phyloP scores from a whole-genome alignment of 2,113 vertebrate genomes.

The Mastomys natalensis region DNA sequence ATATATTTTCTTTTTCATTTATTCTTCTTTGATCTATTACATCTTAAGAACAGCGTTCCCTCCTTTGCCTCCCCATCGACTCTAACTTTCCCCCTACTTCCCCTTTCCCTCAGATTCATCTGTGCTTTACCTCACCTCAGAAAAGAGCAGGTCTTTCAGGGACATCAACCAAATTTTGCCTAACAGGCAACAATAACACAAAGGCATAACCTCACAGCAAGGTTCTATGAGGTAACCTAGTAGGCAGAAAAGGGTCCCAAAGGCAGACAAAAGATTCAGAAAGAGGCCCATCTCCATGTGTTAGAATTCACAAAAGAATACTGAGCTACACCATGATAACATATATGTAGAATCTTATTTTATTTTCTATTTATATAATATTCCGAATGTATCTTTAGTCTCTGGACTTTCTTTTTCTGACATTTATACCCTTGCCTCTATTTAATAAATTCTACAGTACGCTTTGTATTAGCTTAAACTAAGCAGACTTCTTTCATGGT shows the following conservation, averaged over 20 bases:
- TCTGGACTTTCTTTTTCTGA: background rate
- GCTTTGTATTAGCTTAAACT: slow-evolving; percentile 9
- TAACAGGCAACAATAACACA: background rate
- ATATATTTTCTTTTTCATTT: background rate
- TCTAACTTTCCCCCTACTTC: accelerated
- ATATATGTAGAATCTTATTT: background rate
- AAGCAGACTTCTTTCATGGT: slow-evolving; percentile 58
- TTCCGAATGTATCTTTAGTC: background rate
- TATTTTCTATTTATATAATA: background rate
- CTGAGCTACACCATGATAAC: background rate
- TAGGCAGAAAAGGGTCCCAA: background rate
- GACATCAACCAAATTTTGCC: background rate
- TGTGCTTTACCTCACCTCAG: background rate
- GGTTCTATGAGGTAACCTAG: background rate
- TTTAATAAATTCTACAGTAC: slow-evolving; percentile 32
- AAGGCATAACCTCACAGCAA: background rate
- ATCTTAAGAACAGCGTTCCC: background rate
- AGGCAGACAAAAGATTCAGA: background rate
- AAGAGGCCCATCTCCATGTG: background rate
- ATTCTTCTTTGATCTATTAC: background rate
- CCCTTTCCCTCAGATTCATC: background rate
- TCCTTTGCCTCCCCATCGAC: background rate
- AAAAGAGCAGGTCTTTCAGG: background rate
- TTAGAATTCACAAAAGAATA: background rate
- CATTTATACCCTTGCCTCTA: background rate